phyloP scores from a whole-genome alignment of 2,888 invertebrate genomes.

The Eupithecia inturbata region DNA sequence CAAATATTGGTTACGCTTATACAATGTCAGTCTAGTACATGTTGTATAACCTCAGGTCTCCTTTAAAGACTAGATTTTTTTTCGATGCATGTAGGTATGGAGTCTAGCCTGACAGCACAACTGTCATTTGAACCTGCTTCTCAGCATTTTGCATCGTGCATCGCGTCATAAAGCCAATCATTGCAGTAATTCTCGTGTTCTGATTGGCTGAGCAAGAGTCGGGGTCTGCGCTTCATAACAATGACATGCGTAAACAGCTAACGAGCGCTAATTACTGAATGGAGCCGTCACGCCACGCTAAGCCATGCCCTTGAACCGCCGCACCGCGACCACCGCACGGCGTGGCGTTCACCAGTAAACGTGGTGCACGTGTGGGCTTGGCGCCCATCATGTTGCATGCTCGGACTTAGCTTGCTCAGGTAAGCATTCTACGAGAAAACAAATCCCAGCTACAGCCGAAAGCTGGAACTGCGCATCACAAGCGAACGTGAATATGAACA shows the following conservation, averaged over 20 bases:
- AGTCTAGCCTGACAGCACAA: background rate
- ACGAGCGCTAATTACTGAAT: conserved; percentile 40
- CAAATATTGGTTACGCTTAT: no score
- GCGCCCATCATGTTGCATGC: background rate
- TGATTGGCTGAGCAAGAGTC: conserved; percentile 21
- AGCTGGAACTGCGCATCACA: background rate
- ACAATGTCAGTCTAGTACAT: no score
- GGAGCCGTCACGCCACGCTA: conserved; percentile 23
- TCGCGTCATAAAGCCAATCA: background rate
- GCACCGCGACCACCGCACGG: conserved; percentile 4
- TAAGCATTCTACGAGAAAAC: background rate
- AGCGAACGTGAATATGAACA: background rate
- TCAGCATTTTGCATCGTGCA: background rate
- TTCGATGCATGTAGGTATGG: background rate
- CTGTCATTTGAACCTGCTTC: background rate
- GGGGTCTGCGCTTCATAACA: conserved; percentile 27
- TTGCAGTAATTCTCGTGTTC: background rate
- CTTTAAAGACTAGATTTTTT: no score
- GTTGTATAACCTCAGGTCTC: no score
- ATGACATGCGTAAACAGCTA: conserved; percentile 42
- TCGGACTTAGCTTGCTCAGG: background rate
- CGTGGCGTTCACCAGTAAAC: background rate
- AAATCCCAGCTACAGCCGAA: background rate
- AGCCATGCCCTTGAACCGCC: conserved; percentile 34
- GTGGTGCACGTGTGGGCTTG: background rate